Conservation (phyloP, 2,888 invertebrate species). For the Morpho helenor region DNA sequence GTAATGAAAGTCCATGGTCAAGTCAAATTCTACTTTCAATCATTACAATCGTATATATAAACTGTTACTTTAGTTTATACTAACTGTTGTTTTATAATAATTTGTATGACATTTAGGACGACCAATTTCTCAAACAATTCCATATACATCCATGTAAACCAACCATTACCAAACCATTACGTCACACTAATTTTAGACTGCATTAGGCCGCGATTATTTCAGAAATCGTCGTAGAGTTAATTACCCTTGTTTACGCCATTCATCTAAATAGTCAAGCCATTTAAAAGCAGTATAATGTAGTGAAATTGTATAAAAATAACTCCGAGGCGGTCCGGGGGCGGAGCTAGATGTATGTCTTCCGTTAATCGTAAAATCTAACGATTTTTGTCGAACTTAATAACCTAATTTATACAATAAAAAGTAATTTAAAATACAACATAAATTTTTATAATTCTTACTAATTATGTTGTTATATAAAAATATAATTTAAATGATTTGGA, state of each 20-base stretch:
- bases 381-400: constrained; percentile 33
- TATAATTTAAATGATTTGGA: too few species aligned
- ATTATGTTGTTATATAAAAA: too few species aligned
- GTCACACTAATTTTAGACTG: constrained; percentile 59
- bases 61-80: too few species aligned
- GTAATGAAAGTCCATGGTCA: too few species aligned
- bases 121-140: background rate
- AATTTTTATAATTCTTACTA: too few species aligned
- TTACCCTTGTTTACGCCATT: constrained; percentile 59
- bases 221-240: constrained; percentile 55
- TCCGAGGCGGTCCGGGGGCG: constrained; percentile 45
- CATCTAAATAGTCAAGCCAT: constrained; percentile 38
- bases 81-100: too few species aligned
- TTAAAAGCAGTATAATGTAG: constrained; percentile 48
- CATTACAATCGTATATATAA: too few species aligned
- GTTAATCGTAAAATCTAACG: constrained; percentile 48
- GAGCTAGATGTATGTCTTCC: constrained; percentile 44
- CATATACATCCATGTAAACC: constrained; percentile 45
- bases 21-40: too few species aligned
- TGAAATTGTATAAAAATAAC: constrained; percentile 42
- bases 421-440: too few species aligned
- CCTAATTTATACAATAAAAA: constrained; percentile 17
- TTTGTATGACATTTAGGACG: too few species aligned
- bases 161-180: constrained; percentile 27
- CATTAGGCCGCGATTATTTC: constrained; percentile 58